These are phyloP conservation scores for Pipistrellus pygmaeus DNA, from an alignment of 2,797 vertebrate species.

Conservation along the genomic window DNA sequence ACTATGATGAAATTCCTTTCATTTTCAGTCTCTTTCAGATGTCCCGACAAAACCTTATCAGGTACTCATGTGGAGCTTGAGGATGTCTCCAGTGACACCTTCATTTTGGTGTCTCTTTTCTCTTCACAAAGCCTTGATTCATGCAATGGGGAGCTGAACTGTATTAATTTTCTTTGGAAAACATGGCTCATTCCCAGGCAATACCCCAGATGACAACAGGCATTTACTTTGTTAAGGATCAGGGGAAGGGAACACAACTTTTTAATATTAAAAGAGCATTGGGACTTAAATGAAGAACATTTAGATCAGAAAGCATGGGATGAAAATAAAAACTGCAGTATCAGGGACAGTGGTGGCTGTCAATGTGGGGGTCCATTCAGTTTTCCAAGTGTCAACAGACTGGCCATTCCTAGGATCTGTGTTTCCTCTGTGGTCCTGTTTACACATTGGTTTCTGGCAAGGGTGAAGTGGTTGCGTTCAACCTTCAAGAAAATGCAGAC, in stretches of 20 bases:
- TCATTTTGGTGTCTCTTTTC: background rate
- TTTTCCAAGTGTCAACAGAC: conserved; percentile 21
- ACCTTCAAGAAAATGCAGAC: conserved; percentile 71
- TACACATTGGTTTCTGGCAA: conserved; percentile 62
- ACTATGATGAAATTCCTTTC: background rate
- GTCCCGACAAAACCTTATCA: background rate
- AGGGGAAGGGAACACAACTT: background rate
- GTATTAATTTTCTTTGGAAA: background rate
- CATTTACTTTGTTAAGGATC: background rate
- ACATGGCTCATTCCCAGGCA: background rate
- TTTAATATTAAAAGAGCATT: conserved; percentile 15
- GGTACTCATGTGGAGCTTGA: background rate
- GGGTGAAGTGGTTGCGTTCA: conserved; percentile 39
- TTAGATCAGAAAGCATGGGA: background rate
- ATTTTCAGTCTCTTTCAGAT: background rate
- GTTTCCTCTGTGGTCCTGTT: conserved; percentile 52
- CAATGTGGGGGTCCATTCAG: background rate
- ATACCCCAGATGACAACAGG: background rate
- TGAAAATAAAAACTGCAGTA: conserved; percentile 31
- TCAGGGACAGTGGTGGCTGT: background rate
- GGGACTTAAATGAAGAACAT: conserved; percentile 41
- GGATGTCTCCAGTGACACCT: too few relatives aligned
- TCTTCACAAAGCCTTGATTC: background rate
- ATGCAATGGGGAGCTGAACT: background rate
- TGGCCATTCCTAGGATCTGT: background rate